Conservation (phyloP, 1,140 invertebrate genomes). For the Anastatus disparis region DNA sequence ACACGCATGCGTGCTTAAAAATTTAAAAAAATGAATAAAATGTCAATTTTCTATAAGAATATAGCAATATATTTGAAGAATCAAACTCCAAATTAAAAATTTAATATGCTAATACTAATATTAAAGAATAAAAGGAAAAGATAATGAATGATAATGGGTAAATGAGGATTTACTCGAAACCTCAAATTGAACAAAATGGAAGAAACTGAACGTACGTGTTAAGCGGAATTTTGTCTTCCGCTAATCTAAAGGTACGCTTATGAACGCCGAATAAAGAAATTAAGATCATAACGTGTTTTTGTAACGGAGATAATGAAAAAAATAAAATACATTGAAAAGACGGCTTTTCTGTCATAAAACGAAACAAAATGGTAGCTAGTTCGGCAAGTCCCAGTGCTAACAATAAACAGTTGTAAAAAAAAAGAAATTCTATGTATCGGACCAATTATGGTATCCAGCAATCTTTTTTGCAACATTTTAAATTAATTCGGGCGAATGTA, state of each 20-base stretch:
- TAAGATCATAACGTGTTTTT: background rate
- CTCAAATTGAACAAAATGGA: constrained; percentile 23
- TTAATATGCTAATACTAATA: too few relatives aligned
- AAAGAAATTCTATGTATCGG: constrained; percentile 46
- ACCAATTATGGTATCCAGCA: constrained; percentile 49
- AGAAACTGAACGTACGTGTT: constrained; percentile 9
- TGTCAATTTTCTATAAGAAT: constrained; percentile 60
- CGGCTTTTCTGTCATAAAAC: constrained; percentile 37
- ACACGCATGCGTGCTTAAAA: constrained; percentile 37
- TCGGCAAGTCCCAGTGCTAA: constrained; percentile 50
- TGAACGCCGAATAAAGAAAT: background rate
- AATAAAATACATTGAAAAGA: background rate
- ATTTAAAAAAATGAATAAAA: constrained; percentile 32
- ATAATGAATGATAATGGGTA: background rate
- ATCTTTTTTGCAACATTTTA: constrained; percentile 45
- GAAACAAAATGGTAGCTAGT: constrained; percentile 60
- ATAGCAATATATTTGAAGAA: constrained; percentile 56
- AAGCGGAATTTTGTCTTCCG: constrained; percentile 8
- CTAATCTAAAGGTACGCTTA: constrained; percentile 6
- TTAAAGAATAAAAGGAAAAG: constrained; percentile 2
- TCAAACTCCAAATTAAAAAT: constrained; percentile 13
- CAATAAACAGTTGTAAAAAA: constrained; percentile 48
- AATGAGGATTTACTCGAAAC: background rate
- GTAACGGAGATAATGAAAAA: background rate
- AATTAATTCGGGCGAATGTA: constrained; percentile 43